phyloP scores from a whole-genome alignment of 2,888 invertebrate species.

The Harpagoxenus sublaevis region DNA sequence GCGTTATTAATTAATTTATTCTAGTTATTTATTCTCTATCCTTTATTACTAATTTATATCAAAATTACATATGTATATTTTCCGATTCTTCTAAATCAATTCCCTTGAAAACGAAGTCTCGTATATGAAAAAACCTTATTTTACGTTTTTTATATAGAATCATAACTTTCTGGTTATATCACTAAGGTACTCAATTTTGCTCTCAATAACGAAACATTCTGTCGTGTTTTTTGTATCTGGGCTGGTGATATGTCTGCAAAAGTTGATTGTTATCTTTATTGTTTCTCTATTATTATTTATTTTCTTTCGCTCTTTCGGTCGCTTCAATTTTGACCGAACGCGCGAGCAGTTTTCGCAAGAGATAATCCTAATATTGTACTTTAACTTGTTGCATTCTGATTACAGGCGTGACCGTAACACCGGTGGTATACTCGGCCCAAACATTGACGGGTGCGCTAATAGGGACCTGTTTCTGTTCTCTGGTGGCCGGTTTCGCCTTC shows the following conservation, averaged over 20 bases:
- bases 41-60: not conserved
- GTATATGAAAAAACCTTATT: not conserved
- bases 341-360: constrained; percentile 19
- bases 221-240: not conserved
- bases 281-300: not conserved
- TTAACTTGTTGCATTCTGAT: constrained; percentile 55
- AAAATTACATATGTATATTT: not conserved
- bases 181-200: not conserved
- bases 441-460: constrained; percentile 93
- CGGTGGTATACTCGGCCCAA: constrained; percentile 92
- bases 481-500: constrained; percentile 94
- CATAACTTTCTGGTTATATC: not conserved
- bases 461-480: constrained; percentile 92
- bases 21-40: not conserved
- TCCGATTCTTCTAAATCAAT: not conserved
- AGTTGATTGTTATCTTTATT: not conserved
- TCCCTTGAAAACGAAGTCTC: not conserved
- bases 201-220: not conserved
- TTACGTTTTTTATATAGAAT: not conserved
- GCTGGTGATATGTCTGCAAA: not conserved
- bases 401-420: constrained; percentile 87
- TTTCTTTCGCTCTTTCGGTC: not conserved
- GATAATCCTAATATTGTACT: constrained; percentile 35
- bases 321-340: constrained; percentile 20
- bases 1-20: not conserved